Base-by-base conservation (phyloP, 2,113 vertebrate genomes). In the Parus major region DNA sequence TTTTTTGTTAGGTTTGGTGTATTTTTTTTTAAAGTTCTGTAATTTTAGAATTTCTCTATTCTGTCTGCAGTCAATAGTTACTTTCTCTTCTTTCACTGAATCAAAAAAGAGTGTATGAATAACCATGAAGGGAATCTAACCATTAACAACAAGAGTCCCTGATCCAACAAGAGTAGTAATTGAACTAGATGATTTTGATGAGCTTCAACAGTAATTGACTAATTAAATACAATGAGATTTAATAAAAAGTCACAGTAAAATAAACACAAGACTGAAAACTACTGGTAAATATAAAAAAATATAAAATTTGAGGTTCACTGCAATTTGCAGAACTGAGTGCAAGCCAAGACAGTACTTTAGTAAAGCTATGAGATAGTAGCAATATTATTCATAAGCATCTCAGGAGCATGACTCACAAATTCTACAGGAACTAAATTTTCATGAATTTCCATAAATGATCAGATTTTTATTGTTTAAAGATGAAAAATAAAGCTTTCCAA, bases 301-400 rank as follows among this genome's bases (percentile, higher is more conserved):
- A 64, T 93, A 93, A 95, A 85, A 92, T 70, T 8, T 91, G 64
- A 83, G 8, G 4, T 59, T 86, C 53, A 39, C 35, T 92, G 47
- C 24, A 44, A 55, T 66, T 85, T 73, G 17, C 33, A 82, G 35
- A 81, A 71, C 49, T 56, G 31, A 96, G 33, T 11, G 25, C 16
- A 64, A 71, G 19, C 55, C 44, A 92, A 83, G 39, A 61, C 35
- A 79, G 31, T 72, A 90, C 83, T 96, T 89, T 79, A 96, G 89
- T 22, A 77, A 47, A 73, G 44, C 57, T 88, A 35, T 66, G 52
- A 89, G 36, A 86, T 20, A 71, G 23, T 19, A 60, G 44, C 29
- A 93, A 22, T 81, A 88, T 93, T 90, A 88, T 94, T 91, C 88
- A 93, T 69, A 90, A 85, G 35, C 33, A 56, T 73, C 68, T 94